phyloP scores from a whole-genome alignment of 1,140 invertebrate genomes.

The Drosophila grimshawi region DNA sequence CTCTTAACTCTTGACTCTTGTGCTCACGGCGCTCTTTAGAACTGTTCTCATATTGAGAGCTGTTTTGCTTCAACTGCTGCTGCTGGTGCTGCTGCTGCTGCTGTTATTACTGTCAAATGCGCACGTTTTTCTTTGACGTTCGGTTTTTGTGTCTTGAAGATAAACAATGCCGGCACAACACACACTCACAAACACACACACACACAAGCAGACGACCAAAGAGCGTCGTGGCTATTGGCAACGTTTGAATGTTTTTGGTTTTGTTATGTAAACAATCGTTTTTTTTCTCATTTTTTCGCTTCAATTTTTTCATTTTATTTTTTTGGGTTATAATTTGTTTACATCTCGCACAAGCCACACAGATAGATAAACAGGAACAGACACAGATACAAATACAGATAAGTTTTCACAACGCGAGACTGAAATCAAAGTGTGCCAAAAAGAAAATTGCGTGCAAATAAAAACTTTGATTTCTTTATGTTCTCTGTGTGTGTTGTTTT shows the following conservation, averaged over 20 bases:
- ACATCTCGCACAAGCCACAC: conserved; percentile 56
- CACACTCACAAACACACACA: conserved; percentile 28
- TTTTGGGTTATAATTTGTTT: conserved; percentile 66
- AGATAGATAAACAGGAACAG: conserved; percentile 25
- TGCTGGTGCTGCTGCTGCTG: conserved; percentile 32
- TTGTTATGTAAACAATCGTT: conserved; percentile 79
- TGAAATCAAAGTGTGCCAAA: conserved; percentile 74
- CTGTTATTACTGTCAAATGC: conserved; percentile 43
- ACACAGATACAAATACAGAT: conserved; percentile 17
- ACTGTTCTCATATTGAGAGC: conserved; percentile 30
- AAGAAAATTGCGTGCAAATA: conserved; percentile 66
- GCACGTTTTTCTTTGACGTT: conserved; percentile 78
- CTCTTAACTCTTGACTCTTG: conserved; percentile 15
- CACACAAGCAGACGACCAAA: neutral
- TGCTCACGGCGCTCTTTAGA: conserved; percentile 39
- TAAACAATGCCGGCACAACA: conserved; percentile 82
- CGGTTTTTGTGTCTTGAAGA: conserved; percentile 73
- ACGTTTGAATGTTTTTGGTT: conserved; percentile 62
- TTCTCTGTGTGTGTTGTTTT: conserved; percentile 24
- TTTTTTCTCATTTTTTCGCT: conserved; percentile 47
- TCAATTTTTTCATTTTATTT: conserved; percentile 35
- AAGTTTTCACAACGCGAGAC: conserved; percentile 15
- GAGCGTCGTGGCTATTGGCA: conserved; percentile 45
- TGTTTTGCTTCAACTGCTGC: neutral
- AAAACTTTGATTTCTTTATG: conserved; percentile 28